These are phyloP conservation scores for Lasioglossum villosulum DNA, from an alignment of 2,888 invertebrate genomes.

Conservation along the genomic window DNA sequence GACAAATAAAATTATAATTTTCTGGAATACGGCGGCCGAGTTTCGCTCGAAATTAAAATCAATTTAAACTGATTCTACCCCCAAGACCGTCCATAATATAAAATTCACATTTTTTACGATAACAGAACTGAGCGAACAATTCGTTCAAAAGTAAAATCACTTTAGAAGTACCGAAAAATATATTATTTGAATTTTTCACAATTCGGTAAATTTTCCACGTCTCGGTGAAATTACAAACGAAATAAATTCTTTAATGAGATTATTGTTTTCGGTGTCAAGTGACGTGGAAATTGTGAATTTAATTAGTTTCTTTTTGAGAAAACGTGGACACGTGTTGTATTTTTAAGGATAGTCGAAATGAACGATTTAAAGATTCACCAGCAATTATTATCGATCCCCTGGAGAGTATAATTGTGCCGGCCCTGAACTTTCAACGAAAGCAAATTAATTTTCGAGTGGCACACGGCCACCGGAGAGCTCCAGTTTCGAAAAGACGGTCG, in stretches of 20 bases:
- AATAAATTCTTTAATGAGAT: too few relatives aligned
- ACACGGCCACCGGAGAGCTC: background rate
- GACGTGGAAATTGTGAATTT: too few relatives aligned
- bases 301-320: too few relatives aligned
- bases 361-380: background rate
- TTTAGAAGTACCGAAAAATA: background rate
- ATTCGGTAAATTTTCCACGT: too few relatives aligned
- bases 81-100: background rate
- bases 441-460: background rate
- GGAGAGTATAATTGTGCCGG: background rate
- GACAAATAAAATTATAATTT: background rate
- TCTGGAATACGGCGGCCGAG: background rate
- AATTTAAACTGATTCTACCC: background rate
- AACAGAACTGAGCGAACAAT: background rate
- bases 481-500: background rate
- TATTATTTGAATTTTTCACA: background rate
- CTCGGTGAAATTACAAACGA: background rate
- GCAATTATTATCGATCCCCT: background rate
- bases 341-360: background rate
- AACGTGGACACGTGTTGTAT: background rate
- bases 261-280: too few relatives aligned
- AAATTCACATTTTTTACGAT: background rate
- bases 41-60: background rate
- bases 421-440: background rate
- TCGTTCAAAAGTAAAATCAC: background rate